Evolutionary conservation across 1,140 invertebrate genomes (phyloP).

Genomic region (Tetramorium parvispinum): DNA sequence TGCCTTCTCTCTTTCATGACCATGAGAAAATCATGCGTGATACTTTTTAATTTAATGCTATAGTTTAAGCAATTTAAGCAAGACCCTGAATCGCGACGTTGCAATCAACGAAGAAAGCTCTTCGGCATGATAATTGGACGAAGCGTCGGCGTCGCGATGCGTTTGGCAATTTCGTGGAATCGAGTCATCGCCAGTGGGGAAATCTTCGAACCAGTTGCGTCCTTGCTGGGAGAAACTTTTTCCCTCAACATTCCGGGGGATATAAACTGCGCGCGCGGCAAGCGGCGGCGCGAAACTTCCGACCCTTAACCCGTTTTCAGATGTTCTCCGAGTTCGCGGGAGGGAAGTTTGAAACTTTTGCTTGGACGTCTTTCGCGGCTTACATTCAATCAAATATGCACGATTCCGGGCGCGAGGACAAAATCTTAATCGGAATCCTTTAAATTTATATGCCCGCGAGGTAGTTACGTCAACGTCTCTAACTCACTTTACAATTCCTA

Average conservation of each 20-base stretch:
- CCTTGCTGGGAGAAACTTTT: conserved; percentile 48
- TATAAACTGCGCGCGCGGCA: conserved; percentile 56
- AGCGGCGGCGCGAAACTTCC: conserved; percentile 59
- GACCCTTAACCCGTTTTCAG: conserved; percentile 62
- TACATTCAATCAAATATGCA: conserved; percentile 56
- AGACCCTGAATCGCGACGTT: not conserved
- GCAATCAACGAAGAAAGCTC: not conserved
- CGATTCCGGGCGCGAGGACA: conserved; percentile 32
- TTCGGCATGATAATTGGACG: conserved; percentile 16
- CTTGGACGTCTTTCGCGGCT: conserved; percentile 45
- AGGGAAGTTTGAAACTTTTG: conserved; percentile 55
- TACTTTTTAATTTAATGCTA: not conserved
- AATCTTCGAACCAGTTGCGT: conserved; percentile 60
- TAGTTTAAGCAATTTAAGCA: conserved; percentile 4
- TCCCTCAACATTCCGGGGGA: conserved; percentile 55
- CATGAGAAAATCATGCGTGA: not conserved
- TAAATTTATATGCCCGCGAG: conserved; percentile 25
- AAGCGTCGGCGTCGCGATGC: conserved; percentile 8
- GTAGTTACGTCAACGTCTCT: not conserved
- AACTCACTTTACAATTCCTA: conserved; percentile 12
- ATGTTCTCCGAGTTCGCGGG: conserved; percentile 60
- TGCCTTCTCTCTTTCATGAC: not conserved
- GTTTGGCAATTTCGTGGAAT: conserved; percentile 32
- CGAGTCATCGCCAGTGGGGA: conserved; percentile 39
- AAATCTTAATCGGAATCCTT: conserved; percentile 50